phyloP scores from a whole-genome alignment of 2,797 vertebrate genomes.

The Myotis vivesi region DNA sequence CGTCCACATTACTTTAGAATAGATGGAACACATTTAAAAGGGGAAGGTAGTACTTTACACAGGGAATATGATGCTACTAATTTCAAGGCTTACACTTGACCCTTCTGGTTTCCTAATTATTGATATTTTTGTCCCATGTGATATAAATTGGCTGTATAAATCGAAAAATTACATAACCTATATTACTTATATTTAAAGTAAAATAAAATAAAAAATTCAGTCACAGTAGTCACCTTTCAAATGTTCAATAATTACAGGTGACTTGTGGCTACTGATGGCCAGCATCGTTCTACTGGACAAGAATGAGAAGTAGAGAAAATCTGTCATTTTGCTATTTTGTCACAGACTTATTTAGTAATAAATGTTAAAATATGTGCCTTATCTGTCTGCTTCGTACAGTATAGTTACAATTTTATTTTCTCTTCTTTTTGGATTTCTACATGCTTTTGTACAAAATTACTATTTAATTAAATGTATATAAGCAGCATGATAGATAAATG shows the following conservation, averaged over 20 bases:
- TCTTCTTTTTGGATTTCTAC: background rate
- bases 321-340: background rate
- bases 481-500: background rate
- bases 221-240: background rate
- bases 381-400: background rate
- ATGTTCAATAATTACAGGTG: background rate
- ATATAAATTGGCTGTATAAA: background rate
- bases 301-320: background rate
- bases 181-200: background rate
- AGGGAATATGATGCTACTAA: background rate
- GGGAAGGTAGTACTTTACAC: background rate
- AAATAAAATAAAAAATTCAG: background rate
- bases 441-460: background rate
- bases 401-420: background rate
- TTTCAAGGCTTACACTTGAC: background rate
- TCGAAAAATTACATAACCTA: background rate
- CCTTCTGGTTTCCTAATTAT: background rate
- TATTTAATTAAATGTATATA: background rate
- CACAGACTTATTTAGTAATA: background rate
- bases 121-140: background rate
- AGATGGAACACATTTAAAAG: background rate
- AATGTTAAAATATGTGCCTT: background rate
- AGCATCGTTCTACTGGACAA: background rate
- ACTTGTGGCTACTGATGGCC: background rate
- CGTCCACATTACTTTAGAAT: background rate